Conservation (phyloP, 1,140 invertebrate genomes). For the Harlomillsia oculata region DNA sequence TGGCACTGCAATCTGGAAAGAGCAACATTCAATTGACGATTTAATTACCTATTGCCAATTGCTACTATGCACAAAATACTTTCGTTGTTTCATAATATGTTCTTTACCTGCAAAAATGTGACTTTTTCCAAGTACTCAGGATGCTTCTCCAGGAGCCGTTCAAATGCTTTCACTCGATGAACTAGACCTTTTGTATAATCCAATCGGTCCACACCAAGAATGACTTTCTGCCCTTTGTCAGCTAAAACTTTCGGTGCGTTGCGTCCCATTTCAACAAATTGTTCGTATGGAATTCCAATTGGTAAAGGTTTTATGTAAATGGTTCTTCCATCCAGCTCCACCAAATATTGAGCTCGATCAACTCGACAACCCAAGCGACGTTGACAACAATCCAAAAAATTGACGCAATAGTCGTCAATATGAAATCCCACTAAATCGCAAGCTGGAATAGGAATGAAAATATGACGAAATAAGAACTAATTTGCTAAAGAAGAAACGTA, state of each 20-base stretch:
- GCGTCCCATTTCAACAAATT: constrained; percentile 39
- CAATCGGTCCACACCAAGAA: constrained; percentile 43
- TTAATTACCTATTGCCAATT: too few species aligned
- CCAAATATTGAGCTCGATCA: constrained; percentile 39
- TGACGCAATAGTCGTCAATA: constrained; percentile 42
- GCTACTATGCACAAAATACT: too few species aligned
- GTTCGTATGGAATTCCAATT: constrained; percentile 41
- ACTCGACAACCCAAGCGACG: constrained; percentile 41
- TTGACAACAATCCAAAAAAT: constrained; percentile 44
- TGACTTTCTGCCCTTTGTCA: constrained; percentile 38
- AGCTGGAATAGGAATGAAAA: constrained; percentile 35
- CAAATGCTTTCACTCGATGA: constrained; percentile 42
- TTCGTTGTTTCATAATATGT: not conserved
- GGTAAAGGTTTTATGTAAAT: constrained; percentile 40
- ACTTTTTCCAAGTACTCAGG: constrained; percentile 42
- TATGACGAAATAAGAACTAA: too few species aligned
- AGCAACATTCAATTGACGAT: constrained; percentile 5
- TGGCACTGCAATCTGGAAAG: constrained; percentile 41
- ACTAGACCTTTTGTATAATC: constrained; percentile 46
- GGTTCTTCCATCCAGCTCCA: constrained; percentile 40
- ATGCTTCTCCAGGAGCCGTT: constrained; percentile 41
- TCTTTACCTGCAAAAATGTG: constrained; percentile 36
- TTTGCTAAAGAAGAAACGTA: too few species aligned
- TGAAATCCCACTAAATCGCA: constrained; percentile 45
- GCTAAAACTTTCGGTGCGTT: constrained; percentile 39